Evolutionary conservation across 2,113 vertebrate genomes (phyloP).

Genomic region (Thryonomys swinderianus): DNA sequence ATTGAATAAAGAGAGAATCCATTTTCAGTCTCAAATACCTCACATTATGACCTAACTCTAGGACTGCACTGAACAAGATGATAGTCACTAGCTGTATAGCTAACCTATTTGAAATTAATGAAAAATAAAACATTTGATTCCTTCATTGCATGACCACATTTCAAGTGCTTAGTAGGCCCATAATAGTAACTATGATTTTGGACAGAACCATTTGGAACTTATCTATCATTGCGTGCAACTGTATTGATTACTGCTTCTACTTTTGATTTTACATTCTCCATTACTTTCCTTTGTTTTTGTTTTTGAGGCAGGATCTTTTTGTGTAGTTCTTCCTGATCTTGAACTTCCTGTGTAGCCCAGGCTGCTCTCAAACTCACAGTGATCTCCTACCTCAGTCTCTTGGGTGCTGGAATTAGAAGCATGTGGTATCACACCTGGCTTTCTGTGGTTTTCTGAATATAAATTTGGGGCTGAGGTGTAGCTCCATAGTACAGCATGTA

Average conservation of each 20-base stretch:
- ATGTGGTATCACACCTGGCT: not conserved
- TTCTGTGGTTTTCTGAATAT: not conserved
- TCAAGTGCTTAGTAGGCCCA: not conserved
- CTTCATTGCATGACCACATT: not conserved
- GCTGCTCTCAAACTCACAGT: not conserved
- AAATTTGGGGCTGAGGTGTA: not conserved
- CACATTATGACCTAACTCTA: not conserved
- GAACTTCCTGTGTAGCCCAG: not conserved
- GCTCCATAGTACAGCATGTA: not conserved
- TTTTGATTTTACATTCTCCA: too few species aligned
- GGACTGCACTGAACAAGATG: not conserved
- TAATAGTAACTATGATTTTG: not conserved
- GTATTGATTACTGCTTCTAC: not conserved
- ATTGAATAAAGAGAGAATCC: not conserved
- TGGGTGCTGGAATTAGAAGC: not conserved
- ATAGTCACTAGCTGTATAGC: not conserved
- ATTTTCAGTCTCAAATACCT: conserved; percentile 1
- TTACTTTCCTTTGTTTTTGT: too few species aligned
- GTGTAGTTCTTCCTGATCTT: not conserved
- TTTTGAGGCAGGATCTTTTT: not conserved
- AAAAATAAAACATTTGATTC: not conserved
- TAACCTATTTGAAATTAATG: conserved; percentile 36
- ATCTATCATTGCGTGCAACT: not conserved
- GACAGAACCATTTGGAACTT: not conserved
- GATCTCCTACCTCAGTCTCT: not conserved